Conservation (phyloP, 2,888 invertebrate genomes). For the Lasioglossum calceatum region DNA sequence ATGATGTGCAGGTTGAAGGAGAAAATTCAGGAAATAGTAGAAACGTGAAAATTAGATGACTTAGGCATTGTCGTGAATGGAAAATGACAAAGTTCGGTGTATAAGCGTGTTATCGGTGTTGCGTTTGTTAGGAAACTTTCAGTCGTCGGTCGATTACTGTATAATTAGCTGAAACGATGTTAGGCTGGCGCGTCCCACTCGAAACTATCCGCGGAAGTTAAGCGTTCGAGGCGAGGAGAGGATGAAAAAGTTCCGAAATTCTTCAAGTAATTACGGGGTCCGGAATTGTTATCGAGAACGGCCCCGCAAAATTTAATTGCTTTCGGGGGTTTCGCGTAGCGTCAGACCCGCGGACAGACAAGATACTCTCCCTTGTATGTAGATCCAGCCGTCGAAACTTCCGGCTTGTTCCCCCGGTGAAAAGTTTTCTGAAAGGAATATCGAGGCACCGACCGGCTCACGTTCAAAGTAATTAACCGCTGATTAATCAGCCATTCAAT, state of each 20-base stretch:
- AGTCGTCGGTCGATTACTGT: neutral
- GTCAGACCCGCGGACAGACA: slow-evolving; percentile 17
- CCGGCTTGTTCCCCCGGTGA: neutral
- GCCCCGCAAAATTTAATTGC: slow-evolving; percentile 38
- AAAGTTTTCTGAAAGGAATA: slow-evolving; percentile 38
- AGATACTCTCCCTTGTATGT: slow-evolving; percentile 35
- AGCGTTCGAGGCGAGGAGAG: neutral
- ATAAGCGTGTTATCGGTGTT: neutral
- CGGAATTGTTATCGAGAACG: slow-evolving; percentile 27
- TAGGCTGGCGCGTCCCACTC: neutral
- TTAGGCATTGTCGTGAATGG: neutral
- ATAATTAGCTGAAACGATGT: neutral
- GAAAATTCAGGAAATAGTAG: neutral
- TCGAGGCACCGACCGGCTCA: slow-evolving; percentile 20
- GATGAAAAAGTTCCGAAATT: slow-evolving; percentile 31
- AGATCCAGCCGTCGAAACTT: slow-evolving; percentile 34
- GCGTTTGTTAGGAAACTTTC: neutral
- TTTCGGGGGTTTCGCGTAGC: slow-evolving; percentile 17
- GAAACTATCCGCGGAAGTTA: slow-evolving; percentile 11
- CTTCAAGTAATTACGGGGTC: slow-evolving; percentile 42
- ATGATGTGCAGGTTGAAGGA: too few relatives aligned
- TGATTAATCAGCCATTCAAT: slow-evolving; percentile 47
- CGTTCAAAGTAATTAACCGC: slow-evolving; percentile 41
- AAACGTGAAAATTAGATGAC: neutral
- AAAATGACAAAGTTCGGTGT: neutral